Evolutionary conservation across 1,140 invertebrate species (phyloP).

Genomic region (Atopsyche davidsoni): DNA sequence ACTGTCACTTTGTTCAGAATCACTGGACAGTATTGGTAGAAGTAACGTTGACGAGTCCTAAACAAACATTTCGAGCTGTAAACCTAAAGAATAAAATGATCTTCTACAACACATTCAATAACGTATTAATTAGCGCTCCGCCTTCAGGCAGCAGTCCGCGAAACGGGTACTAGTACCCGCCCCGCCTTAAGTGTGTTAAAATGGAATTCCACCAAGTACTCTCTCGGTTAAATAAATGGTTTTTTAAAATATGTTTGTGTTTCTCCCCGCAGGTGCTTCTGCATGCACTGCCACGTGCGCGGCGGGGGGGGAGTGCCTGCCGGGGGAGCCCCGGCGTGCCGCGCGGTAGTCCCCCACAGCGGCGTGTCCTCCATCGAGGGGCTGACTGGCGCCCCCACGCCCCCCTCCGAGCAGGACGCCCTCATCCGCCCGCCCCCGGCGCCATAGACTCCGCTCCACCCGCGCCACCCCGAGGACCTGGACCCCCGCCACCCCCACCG

Average conservation of each 20-base stretch:
- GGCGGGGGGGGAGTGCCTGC: background rate
- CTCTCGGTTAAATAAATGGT: too few relatives aligned
- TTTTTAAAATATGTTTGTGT: background rate
- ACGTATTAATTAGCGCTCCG: too few relatives aligned
- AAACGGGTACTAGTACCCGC: too few relatives aligned
- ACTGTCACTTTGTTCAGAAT: too few relatives aligned
- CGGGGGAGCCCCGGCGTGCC: slow-evolving; percentile 27
- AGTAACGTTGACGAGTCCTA: too few relatives aligned
- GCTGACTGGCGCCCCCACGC: slow-evolving; percentile 32
- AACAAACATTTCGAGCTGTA: too few relatives aligned
- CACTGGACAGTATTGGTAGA: too few relatives aligned
- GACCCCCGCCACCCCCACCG: background rate
- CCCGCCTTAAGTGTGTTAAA: too few relatives aligned
- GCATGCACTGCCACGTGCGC: slow-evolving; percentile 22
- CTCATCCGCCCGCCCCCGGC: slow-evolving; percentile 26
- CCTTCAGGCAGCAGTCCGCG: too few relatives aligned
- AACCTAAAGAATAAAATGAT: too few relatives aligned
- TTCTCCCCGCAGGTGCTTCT: slow-evolving; percentile 23
- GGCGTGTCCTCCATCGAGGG: slow-evolving; percentile 29
- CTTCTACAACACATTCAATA: too few relatives aligned
- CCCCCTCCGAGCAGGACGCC: slow-evolving; percentile 32
- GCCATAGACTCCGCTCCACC: slow-evolving; percentile 12
- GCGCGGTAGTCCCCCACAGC: slow-evolving; percentile 21
- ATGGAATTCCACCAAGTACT: too few relatives aligned
- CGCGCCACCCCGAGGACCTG: slow-evolving; percentile 11